Conservation (phyloP, 2,113 vertebrate species). For the Mesoclemmys tuberculata region DNA sequence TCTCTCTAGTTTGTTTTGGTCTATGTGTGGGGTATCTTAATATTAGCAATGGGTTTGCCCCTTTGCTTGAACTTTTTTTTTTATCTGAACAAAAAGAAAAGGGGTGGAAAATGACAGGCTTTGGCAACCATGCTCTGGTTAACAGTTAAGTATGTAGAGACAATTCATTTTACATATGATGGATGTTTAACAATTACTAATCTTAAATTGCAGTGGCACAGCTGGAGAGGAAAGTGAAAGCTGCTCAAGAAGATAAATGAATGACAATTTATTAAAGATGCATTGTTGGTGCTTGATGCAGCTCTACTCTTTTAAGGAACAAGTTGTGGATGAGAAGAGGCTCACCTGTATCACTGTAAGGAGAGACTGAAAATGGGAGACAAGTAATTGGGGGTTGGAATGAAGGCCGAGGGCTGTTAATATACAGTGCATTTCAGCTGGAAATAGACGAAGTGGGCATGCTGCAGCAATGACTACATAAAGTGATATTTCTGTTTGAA, state of each 20-base stretch:
- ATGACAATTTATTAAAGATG: constrained; percentile 71
- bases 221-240: constrained; percentile 42
- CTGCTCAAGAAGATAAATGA: constrained; percentile 70
- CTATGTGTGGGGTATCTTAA: neutral
- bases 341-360: neutral
- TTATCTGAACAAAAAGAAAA: neutral
- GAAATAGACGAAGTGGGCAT: neutral
- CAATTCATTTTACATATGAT: constrained; percentile 61
- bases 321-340: neutral
- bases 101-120: constrained; percentile 10
- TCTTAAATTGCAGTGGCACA: constrained; percentile 62
- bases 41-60: neutral
- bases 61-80: constrained; percentile 2
- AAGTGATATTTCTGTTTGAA: neutral
- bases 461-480: neutral
- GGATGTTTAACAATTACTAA: constrained; percentile 72
- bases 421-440: neutral
- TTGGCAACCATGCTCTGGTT: constrained; percentile 35
- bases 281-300: constrained; percentile 31
- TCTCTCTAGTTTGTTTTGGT: neutral
- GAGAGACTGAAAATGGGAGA: neutral
- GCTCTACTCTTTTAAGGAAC: constrained; percentile 7
- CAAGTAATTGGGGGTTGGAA: neutral
- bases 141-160: constrained; percentile 53
- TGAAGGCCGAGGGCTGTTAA: neutral